phyloP scores from a whole-genome alignment of 2,888 invertebrate genomes.

The Amblyjoppa fuscipennis region DNA sequence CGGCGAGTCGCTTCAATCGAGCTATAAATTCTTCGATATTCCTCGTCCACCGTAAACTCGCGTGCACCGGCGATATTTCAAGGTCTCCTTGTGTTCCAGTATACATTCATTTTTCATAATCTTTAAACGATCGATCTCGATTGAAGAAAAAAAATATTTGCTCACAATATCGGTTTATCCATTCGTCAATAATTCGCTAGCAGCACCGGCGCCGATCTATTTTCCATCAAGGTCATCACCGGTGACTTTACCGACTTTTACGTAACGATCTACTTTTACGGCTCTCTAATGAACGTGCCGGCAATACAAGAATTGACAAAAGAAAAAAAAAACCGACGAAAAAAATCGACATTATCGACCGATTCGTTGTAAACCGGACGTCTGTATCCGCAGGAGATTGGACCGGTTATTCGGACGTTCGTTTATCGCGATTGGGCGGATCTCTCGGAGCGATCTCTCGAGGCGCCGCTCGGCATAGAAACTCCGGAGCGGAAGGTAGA shows the following conservation, averaged over 20 bases:
- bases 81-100: constrained; percentile 6
- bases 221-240: constrained; percentile 16
- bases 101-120: neutral
- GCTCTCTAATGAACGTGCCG: constrained; percentile 22
- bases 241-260: constrained; percentile 7
- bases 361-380: constrained; percentile 42
- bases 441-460: constrained; percentile 41
- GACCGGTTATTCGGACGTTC: constrained; percentile 63
- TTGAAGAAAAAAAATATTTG: neutral
- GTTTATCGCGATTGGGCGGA: constrained; percentile 75
- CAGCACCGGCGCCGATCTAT: constrained; percentile 6
- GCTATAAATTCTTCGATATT: constrained; percentile 56
- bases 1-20: constrained; percentile 43
- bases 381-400: constrained; percentile 57
- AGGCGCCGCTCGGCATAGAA: constrained; percentile 30
- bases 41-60: constrained; percentile 34
- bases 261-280: constrained; percentile 29
- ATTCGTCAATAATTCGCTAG: neutral
- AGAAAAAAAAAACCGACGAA: neutral
- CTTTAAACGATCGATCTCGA: neutral
- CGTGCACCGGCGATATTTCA: constrained; percentile 15
- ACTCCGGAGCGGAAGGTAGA: constrained; percentile 53
- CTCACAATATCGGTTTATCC: neutral
- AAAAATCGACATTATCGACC: constrained; percentile 10
- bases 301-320: neutral